Conservation (phyloP, 2,113 vertebrate species). For the Rhagologus leucostigma region DNA sequence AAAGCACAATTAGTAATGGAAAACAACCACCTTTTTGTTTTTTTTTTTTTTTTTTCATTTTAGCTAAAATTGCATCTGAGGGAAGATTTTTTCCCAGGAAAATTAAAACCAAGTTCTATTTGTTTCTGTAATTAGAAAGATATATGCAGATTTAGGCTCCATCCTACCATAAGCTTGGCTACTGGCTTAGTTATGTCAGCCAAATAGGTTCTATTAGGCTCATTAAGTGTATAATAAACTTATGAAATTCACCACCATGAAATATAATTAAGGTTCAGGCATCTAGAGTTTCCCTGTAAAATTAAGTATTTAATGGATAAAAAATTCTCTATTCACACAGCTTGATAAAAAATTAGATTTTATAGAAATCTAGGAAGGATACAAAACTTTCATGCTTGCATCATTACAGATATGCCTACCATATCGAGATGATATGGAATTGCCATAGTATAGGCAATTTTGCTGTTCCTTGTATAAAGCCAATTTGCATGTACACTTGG, state of each 20-base stretch:
- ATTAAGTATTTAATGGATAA: not conserved
- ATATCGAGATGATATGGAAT: not conserved
- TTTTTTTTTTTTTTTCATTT: not conserved
- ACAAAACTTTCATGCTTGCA: not conserved
- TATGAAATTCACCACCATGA: not conserved
- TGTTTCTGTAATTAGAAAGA: not conserved
- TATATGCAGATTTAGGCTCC: not conserved
- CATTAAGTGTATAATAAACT: not conserved
- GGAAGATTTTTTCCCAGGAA: not conserved
- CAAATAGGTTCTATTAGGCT: not conserved
- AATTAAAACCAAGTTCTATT: not conserved
- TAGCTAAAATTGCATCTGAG: not conserved
- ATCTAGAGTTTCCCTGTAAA: not conserved
- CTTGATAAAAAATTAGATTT: not conserved
- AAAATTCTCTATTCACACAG: not conserved
- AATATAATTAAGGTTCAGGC: not conserved
- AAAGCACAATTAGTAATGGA: not conserved
- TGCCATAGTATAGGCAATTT: not conserved
- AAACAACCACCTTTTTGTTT: not conserved
- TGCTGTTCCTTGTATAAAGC: not conserved
- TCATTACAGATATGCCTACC: not conserved
- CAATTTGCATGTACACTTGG: not conserved
- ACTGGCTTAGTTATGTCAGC: not conserved
- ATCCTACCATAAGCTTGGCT: not conserved
- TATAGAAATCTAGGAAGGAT: not conserved